Evolutionary conservation across 2,797 vertebrate species (phyloP), one percentile per base, ranked within the genome.

Genomic region (Syngnathus rostellatus): DNA sequence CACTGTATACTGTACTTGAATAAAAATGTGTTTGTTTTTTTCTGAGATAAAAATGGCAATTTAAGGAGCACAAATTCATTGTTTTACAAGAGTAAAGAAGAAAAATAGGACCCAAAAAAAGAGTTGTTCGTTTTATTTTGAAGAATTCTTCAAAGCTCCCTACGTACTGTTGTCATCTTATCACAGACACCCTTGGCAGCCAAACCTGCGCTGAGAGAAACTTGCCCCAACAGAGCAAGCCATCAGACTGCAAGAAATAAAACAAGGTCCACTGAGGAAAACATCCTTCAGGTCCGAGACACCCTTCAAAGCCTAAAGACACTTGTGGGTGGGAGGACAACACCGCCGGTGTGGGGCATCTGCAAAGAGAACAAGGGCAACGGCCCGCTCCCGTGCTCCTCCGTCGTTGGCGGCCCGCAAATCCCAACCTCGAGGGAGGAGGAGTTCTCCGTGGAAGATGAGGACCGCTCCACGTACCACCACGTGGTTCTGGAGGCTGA

Each of bases 311-410:
- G 74, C 41, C 76, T 84, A 11, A 82, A 62, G 62, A 87, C 82
- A 1, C 62, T 91, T 40, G 85, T 91, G 39, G 80, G 74, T 23
- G 75, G 73, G 12, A 62, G 77, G 6, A 57, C 62, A 8, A 64
- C 76, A 46, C 75, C 81, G 7, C 64, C 23, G 23, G 23, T 68
- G 0, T 68, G 73, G 75, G 75, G 68, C 21, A 50, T 8, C 43
- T 16, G 31, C 66, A 45, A 51, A 25, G 25, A 1, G 55, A 31
- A 17, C 8, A 74, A 19, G 51, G 67, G 0, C 64, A 43, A 2
- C 11, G 81, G 77, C 31, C 80, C 92, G 19, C 81, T 94, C 67
- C 87, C 93, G 11, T 86, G 93, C 64, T 88, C 93, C 12, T 93
- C 92, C 0, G 92, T 90, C 11, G 25, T 94, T 64, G 77, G 85